Evolutionary conservation across 1,140 invertebrate species (phyloP).

Genomic region (Penaeus indicus): DNA sequence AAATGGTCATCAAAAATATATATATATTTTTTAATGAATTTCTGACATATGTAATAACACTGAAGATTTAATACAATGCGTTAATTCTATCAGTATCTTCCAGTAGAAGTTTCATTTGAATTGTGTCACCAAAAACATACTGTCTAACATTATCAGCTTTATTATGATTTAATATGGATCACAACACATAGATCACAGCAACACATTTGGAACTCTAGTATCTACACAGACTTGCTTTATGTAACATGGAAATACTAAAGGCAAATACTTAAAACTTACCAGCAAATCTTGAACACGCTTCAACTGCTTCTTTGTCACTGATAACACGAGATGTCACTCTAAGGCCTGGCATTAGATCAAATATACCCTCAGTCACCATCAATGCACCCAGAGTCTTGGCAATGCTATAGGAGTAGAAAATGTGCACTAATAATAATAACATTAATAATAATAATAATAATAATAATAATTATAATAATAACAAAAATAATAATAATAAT

Average conservation of each 20-base stretch:
- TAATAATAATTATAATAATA: too few relatives aligned
- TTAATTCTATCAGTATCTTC: too few relatives aligned
- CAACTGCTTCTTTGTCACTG: slow-evolving; percentile 72
- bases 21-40: neutral
- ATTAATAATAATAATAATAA: neutral
- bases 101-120: too few relatives aligned
- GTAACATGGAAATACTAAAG: neutral
- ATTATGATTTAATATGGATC: neutral
- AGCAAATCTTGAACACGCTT: slow-evolving; percentile 72
- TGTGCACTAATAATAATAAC: slow-evolving; percentile 18
- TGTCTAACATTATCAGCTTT: neutral
- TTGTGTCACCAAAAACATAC: too few relatives aligned
- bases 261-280: slow-evolving; percentile 67
- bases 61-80: neutral
- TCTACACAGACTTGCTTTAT: neutral
- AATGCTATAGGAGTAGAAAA: slow-evolving; percentile 69
- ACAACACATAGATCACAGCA: neutral
- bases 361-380: slow-evolving; percentile 69
- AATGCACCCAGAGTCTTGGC: slow-evolving; percentile 72
- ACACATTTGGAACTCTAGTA: too few relatives aligned
- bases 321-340: slow-evolving; percentile 71
- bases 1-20: too few relatives aligned
- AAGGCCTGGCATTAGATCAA: slow-evolving; percentile 69
- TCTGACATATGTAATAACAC: neutral
- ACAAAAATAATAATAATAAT: too few relatives aligned